These are phyloP conservation scores for Sardina pilchardus DNA, from an alignment of 2,113 vertebrate species.

Conservation along the genomic window DNA sequence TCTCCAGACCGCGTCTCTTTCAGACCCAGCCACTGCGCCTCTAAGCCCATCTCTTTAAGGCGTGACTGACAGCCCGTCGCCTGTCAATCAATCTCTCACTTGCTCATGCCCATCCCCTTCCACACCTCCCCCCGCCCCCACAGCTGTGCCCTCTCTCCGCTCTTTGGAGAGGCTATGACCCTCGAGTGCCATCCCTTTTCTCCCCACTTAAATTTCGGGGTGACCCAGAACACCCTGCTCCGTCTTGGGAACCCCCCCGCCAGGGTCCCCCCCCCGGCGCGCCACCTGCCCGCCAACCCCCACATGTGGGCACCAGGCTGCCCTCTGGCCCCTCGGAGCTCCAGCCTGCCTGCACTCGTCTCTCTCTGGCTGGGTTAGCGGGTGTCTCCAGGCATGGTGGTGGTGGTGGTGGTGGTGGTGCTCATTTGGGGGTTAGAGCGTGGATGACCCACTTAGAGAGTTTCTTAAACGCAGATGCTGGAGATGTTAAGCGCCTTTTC, in stretches of 20 bases:
- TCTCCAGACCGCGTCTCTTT: background rate
- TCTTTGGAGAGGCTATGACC: background rate
- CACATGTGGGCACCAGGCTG: background rate
- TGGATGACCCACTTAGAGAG: slow-evolving; percentile 15
- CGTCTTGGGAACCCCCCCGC: background rate
- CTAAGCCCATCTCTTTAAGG: background rate
- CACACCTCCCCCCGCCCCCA: background rate
- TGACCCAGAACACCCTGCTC: background rate
- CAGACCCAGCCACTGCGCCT: background rate
- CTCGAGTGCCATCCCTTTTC: slow-evolving; percentile 8
- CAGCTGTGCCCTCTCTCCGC: background rate
- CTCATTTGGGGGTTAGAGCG: background rate
- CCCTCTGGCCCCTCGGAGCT: background rate
- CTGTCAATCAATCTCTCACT: slow-evolving; percentile 24
- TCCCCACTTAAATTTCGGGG: background rate
- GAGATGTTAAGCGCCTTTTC: slow-evolving; percentile 11
- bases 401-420: background rate
- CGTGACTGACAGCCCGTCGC: slow-evolving; percentile 18
- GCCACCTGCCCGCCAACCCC: background rate
- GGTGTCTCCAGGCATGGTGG: background rate
- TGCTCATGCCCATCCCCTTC: background rate
- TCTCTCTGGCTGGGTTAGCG: background rate
- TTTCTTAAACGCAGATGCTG: background rate
- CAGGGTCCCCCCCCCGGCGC: background rate
- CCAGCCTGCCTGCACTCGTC: background rate